Evolutionary conservation across 1,140 invertebrate genomes (phyloP).

Genomic region (Dinoponera quadriceps): DNA sequence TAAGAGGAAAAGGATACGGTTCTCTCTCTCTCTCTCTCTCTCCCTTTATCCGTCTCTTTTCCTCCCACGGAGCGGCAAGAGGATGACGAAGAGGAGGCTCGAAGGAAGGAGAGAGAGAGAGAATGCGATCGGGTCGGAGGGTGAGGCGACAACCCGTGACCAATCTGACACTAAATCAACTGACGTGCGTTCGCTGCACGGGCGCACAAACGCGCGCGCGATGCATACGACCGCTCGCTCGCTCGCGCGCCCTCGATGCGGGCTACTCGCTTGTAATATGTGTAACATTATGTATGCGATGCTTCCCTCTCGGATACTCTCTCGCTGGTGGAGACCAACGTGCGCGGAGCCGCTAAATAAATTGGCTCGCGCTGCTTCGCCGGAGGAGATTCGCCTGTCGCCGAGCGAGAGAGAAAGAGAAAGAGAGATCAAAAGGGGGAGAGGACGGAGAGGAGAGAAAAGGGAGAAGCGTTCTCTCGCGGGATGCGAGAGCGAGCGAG

Average conservation of each 20-base stretch:
- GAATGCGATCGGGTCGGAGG: slow-evolving; percentile 62
- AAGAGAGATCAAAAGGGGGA: not conserved
- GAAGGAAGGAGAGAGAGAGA: slow-evolving; percentile 53
- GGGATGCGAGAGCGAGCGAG: not conserved
- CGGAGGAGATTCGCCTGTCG: slow-evolving; percentile 12
- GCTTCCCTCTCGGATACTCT: slow-evolving; percentile 40
- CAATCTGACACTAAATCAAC: slow-evolving; percentile 83
- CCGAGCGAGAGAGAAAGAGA: not conserved
- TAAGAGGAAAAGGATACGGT: slow-evolving; percentile 30
- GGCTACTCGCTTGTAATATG: slow-evolving; percentile 50
- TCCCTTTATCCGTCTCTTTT: not conserved
- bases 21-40: slow-evolving; percentile 6
- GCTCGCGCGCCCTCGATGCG: slow-evolving; percentile 47
- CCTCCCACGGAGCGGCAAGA: slow-evolving; percentile 10
- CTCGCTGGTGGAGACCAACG: slow-evolving; percentile 3
- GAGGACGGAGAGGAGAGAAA: not conserved
- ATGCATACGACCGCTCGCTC: slow-evolving; percentile 48
- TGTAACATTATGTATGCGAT: slow-evolving; percentile 51
- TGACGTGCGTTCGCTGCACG: slow-evolving; percentile 74
- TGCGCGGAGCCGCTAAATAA: slow-evolving; percentile 30
- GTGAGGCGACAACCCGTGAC: slow-evolving; percentile 82
- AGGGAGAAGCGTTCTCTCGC: not conserved
- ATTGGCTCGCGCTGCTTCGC: slow-evolving; percentile 19
- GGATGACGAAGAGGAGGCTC: slow-evolving; percentile 36
- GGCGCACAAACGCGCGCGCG: slow-evolving; percentile 51